Base-by-base conservation (phyloP, 2,888 invertebrate genomes). In the Leucoma salicis region DNA sequence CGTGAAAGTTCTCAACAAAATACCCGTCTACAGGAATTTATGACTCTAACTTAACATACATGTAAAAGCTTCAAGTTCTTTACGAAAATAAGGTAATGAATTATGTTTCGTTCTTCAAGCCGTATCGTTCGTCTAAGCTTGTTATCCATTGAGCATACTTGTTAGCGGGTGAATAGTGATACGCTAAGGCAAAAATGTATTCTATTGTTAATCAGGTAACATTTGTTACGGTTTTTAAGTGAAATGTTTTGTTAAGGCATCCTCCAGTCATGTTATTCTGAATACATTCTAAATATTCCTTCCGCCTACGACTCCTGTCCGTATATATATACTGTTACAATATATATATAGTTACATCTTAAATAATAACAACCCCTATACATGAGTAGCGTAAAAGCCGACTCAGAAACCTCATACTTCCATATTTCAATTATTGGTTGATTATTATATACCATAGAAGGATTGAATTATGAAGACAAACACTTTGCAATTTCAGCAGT, bases 31-130 rank as follows among this genome's bases (percentile, higher is more conserved):
- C 33, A 0, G 21, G 14, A 14, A 11, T 36, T 16, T 40, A 47
- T 42, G 59, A 71, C 21, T 66, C 52, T 57, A 63, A 65, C 74
- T 78, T 77, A 73, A 63, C 78, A 78, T 78, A 78, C 74, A 82
- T 81, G 81, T 63, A 70, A 79, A 80, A 78, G 62, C 57, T 54
- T 66, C 44, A 42, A 42, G 40, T 37, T 56, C 60, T 67, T 67
- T 66, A 63, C 57, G 59, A 40, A 56, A 62, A 58, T 74, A 72
- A 60, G 57, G 53, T 65, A 67, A 50, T 55, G 52, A 27, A 27
- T 27, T 14, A 5, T 59, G 45, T 62, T 53, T 52, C 43, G 52
- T 52, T 47, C 49, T 45, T 14, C 14, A 14, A 11, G n/a, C 5
- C 8, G 10, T 16, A 29, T 31, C 14, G n/a, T 31, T 14, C 3